Conservation (phyloP, 1,140 invertebrate species). For the Drosophila cardini region DNA sequence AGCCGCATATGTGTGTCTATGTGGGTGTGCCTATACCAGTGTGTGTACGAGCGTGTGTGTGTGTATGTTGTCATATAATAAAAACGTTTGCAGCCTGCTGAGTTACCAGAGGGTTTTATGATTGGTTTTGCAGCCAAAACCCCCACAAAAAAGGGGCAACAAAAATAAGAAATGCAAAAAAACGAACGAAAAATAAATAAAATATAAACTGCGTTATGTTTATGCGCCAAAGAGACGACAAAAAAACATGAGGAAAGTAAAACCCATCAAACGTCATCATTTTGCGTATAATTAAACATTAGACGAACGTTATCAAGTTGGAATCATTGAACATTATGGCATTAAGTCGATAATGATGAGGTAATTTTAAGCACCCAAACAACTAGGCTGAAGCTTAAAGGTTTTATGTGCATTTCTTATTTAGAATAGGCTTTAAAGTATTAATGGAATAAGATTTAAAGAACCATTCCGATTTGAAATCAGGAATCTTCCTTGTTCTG, state of each 20-base stretch:
- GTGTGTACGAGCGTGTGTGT: neutral
- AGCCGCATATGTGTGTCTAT: conserved; percentile 52
- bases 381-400: neutral
- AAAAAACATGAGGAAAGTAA: too few species aligned
- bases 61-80: conserved; percentile 57
- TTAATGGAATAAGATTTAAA: too few species aligned
- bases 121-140: conserved; percentile 64
- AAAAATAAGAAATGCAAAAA: conserved; percentile 16
- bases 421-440: neutral
- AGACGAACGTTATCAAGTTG: conserved; percentile 65
- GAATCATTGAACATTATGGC: conserved; percentile 35
- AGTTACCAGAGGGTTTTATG: conserved; percentile 68
- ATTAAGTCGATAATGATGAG: neutral
- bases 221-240: conserved; percentile 56
- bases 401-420: neutral
- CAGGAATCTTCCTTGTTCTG: too few species aligned
- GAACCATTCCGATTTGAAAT: too few species aligned
- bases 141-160: conserved; percentile 45
- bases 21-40: conserved; percentile 22
- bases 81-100: conserved; percentile 69
- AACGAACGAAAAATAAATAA: conserved; percentile 73
- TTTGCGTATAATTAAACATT: conserved; percentile 75
- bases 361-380: neutral
- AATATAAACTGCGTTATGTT: conserved; percentile 83
- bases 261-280: conserved; percentile 69